These are phyloP conservation scores for Tolypeutes matacus DNA, from an alignment of 2,797 vertebrate species.

Conservation along the genomic window DNA sequence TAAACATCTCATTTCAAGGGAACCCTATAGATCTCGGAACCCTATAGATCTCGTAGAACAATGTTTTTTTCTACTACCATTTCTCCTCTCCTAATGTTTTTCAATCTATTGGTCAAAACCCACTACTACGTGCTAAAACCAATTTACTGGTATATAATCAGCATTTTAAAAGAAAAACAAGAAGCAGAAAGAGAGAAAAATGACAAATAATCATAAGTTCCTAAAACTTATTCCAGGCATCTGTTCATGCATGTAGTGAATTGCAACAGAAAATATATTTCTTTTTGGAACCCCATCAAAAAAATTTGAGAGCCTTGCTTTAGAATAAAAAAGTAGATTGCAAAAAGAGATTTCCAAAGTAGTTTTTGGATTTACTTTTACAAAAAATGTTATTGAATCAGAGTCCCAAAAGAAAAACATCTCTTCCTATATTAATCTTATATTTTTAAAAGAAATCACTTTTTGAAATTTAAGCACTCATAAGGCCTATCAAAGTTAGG, in stretches of 20 bases:
- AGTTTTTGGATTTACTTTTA: background rate
- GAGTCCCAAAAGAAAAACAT: background rate
- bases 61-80: too few relatives aligned
- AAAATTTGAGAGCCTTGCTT: background rate
- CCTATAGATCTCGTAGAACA: background rate
- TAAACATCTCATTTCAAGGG: slow-evolving; percentile 15
- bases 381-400: background rate
- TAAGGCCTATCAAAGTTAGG: background rate
- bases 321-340: background rate
- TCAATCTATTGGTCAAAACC: background rate
- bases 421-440: background rate
- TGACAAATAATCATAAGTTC: background rate
- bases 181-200: background rate
- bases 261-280: background rate
- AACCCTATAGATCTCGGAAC: slow-evolving; percentile 2
- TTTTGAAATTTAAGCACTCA: slow-evolving; percentile 46
- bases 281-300: slow-evolving; percentile 6
- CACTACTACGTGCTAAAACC: background rate
- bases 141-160: background rate
- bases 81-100: background rate
- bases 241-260: background rate
- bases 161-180: background rate
- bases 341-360: slow-evolving; percentile 16
- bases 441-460: background rate
- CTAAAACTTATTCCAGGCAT: background rate